phyloP scores from a whole-genome alignment of 2,888 invertebrate species.

The Ormyrus nitidulus region DNA sequence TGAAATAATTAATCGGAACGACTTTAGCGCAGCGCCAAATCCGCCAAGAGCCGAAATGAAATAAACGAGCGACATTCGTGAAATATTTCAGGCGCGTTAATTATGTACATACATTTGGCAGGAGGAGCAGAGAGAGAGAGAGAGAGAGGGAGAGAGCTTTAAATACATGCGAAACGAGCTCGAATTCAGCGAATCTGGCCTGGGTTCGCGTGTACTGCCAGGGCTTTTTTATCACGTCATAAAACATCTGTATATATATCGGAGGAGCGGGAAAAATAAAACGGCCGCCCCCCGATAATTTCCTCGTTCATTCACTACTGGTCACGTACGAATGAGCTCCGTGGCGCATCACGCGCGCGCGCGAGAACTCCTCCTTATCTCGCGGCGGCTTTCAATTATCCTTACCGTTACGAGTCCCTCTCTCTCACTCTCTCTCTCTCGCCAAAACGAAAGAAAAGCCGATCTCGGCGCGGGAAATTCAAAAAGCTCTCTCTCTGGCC shows the following conservation, averaged over 20 bases:
- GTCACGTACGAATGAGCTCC: slow-evolving; percentile 12
- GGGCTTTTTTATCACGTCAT: slow-evolving; percentile 35
- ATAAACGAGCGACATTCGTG: neutral
- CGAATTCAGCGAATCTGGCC: slow-evolving; percentile 10
- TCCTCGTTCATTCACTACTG: slow-evolving; percentile 2
- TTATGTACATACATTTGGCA: neutral
- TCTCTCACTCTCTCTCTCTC: neutral
- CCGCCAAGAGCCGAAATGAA: too few relatives aligned
- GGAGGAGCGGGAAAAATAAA: slow-evolving; percentile 8
- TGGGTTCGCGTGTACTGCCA: neutral
- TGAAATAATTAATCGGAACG: too few relatives aligned
- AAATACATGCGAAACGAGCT: neutral
- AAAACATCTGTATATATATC: slow-evolving; percentile 11
- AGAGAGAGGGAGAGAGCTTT: neutral
- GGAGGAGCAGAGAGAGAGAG: neutral
- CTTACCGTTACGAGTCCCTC: slow-evolving; percentile 19
- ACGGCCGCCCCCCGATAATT: neutral
- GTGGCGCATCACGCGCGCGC: neutral
- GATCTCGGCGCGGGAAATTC: slow-evolving; percentile 18
- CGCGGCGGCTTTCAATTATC: slow-evolving; percentile 38
- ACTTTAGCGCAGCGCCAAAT: too few relatives aligned
- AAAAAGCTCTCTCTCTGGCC: slow-evolving; percentile 9
- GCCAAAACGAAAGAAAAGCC: neutral
- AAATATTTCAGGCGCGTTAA: slow-evolving; percentile 24
- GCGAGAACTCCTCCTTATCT: slow-evolving; percentile 26